Evolutionary conservation across 2,888 invertebrate genomes (phyloP).

Genomic region (Blomia tropicalis): DNA sequence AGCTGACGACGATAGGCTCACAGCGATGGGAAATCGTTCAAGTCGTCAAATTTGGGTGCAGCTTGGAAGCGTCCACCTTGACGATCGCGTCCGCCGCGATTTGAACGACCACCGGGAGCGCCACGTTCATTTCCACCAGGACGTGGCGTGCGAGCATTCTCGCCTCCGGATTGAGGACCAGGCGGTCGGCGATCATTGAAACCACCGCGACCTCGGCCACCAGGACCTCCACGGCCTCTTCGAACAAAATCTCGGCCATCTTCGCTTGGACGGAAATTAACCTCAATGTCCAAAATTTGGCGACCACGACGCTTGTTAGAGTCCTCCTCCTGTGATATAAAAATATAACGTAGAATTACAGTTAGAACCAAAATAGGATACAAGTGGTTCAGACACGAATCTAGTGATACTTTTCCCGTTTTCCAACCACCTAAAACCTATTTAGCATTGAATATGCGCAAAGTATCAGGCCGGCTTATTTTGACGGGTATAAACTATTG

Average conservation of each 20-base stretch:
- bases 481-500: neutral
- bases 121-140: slow-evolving; percentile 25
- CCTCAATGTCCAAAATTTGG: slow-evolving; percentile 67
- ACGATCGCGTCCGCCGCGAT: slow-evolving; percentile 29
- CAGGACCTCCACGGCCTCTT: slow-evolving; percentile 44
- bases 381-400: neutral
- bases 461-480: slow-evolving; percentile 5
- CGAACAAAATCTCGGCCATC: slow-evolving; percentile 47
- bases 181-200: slow-evolving; percentile 26
- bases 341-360: neutral
- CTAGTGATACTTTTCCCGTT: neutral
- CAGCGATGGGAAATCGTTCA: slow-evolving; percentile 84
- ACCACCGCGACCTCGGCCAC: slow-evolving; percentile 36
- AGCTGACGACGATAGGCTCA: slow-evolving; percentile 37
- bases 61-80: slow-evolving; percentile 30
- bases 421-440: neutral
- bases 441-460: neutral
- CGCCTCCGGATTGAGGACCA: slow-evolving; percentile 35
- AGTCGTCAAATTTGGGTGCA: slow-evolving; percentile 56
- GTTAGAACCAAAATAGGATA: neutral
- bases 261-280: slow-evolving; percentile 51
- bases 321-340: slow-evolving; percentile 27
- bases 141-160: slow-evolving; percentile 41
- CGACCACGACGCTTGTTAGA: slow-evolving; percentile 51
- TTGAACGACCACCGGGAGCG: slow-evolving; percentile 31